Base-by-base conservation (phyloP, 2,888 invertebrate species). In the Phania funesta region DNA sequence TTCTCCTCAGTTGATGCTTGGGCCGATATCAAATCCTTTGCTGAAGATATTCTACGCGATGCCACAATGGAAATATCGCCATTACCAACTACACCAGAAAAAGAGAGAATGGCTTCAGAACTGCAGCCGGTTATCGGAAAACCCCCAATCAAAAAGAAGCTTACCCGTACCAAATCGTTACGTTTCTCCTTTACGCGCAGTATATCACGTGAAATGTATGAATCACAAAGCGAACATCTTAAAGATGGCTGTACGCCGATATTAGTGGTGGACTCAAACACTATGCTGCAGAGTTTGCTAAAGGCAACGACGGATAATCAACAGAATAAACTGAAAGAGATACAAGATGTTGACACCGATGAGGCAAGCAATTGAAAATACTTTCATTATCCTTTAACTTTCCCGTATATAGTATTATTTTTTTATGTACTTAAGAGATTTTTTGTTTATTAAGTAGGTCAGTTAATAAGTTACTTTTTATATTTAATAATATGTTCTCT, bases 1-100 rank as follows among this genome's bases (percentile, higher is more conserved):
- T 38, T 20, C 7, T 41, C 1, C 29, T 67, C n/a, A 92, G 93
- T 93, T 58, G 92, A 93, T 83, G 95, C 95, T 0, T 93, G 94
- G 92, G 90, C 92, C 32, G 92, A 94, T 16, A 94, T 95, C 71
- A 92, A 92, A 81, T 91, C 93, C 73, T 92, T 93, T 83, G 94
- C 94, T 0, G 92, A 92, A 7, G 93, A 94, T 76, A 90, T 94
- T 8, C 86, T 94, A 68, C 89, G 92, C 9, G 90, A 90, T 77
- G 86, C 85, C 6, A 86, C 87, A 62, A 68, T 89, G 84, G 89
- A 87, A 83, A 86, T 86, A 24, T 84, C 84, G 22, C 86, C 88
- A 0, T 80, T 87, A 9, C 89, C 88, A 11, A 64, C 85, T 3
- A 87, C 89, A 46, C 89, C 89, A n/a, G 88, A 89, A 70, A 86